Conservation (phyloP, 1,140 invertebrate species). For the Luehdorfia chinensis region DNA sequence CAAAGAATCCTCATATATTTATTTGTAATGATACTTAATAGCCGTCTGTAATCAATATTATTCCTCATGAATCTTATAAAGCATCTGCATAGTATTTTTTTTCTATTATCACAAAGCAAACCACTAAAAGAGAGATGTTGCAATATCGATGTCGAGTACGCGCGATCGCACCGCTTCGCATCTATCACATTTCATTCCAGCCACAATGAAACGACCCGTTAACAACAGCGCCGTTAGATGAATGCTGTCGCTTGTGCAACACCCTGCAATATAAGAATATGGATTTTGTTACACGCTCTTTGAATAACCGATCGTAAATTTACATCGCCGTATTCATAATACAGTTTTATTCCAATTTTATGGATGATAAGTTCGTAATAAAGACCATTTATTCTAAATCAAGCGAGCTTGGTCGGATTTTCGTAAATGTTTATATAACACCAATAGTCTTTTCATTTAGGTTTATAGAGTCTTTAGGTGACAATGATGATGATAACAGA, state of each 20-base stretch:
- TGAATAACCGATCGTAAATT: slow-evolving; percentile 39
- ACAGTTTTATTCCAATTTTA: slow-evolving; percentile 29
- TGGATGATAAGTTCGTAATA: slow-evolving; percentile 5
- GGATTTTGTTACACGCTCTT: slow-evolving; percentile 50
- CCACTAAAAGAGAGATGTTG: slow-evolving; percentile 1
- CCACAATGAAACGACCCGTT: slow-evolving; percentile 44
- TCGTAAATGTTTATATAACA: too few species aligned
- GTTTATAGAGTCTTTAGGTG: too few species aligned
- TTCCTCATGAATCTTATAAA: too few species aligned
- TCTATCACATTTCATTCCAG: slow-evolving; percentile 47
- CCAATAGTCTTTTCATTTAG: too few species aligned
- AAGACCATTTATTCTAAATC: slow-evolving; percentile 3
- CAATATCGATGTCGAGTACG: slow-evolving; percentile 11
- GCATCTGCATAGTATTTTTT: too few species aligned
- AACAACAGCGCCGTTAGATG: slow-evolving; percentile 45
- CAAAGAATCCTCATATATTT: too few species aligned
- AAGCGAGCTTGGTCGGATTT: too few species aligned
- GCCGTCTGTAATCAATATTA: too few species aligned
- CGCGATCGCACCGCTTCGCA: slow-evolving; percentile 18
- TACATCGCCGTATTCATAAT: slow-evolving; percentile 29
- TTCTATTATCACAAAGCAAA: slow-evolving; percentile 1
- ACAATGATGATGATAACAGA: too few species aligned
- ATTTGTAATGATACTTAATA: too few species aligned
- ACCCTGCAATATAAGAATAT: slow-evolving; percentile 41
- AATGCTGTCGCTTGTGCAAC: slow-evolving; percentile 55